A percentile compares a stretch with the other conserved stretches of the same genome.
phyloP scores from a whole-genome alignment of 1,140 invertebrate genomes.

The Colletes latitarsis region DNA sequence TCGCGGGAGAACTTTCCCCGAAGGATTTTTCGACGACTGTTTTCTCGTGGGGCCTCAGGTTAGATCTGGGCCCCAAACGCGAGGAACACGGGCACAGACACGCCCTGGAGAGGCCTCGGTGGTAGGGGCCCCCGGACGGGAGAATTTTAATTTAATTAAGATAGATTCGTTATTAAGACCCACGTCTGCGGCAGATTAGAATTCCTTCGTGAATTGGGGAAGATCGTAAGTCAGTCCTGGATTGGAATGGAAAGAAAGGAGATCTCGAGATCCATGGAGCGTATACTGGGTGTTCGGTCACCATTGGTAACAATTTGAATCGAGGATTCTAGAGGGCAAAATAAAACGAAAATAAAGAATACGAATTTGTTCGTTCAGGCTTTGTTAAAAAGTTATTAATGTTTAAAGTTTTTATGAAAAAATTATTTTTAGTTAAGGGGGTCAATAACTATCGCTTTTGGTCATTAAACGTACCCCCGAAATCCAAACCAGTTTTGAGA shows the following conservation, averaged over 20 bases:
- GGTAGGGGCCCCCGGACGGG: slow-evolving; percentile 47
- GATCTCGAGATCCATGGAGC: not conserved
- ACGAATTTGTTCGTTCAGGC: too few relatives aligned
- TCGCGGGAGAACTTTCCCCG: not conserved
- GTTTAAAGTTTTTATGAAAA: too few relatives aligned
- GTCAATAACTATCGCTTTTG: too few relatives aligned
- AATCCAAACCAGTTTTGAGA: too few relatives aligned
- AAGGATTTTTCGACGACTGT: slow-evolving; percentile 34
- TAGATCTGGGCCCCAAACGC: too few relatives aligned
- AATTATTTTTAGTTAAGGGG: too few relatives aligned
- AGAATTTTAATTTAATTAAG: slow-evolving; percentile 80
- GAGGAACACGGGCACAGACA: slow-evolving; percentile 49
- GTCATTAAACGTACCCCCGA: too few relatives aligned
- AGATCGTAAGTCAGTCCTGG: slow-evolving; percentile 53
- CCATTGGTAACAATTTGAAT: too few relatives aligned
- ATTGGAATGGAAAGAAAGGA: slow-evolving; percentile 27
- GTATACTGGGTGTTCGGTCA: too few relatives aligned
- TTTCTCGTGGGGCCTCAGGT: not conserved
- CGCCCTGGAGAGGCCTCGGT: slow-evolving; percentile 64
- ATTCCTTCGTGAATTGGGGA: slow-evolving; percentile 42
- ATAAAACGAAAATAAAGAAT: too few relatives aligned
- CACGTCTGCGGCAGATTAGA: slow-evolving; percentile 61
- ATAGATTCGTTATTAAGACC: slow-evolving; percentile 70
- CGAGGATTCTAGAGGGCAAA: too few relatives aligned
- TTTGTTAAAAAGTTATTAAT: too few relatives aligned